Evolutionary conservation across 2,797 vertebrate genomes (phyloP), one percentile per base, ranked within the genome.

Genomic region (Hyperoplus immaculatus): DNA sequence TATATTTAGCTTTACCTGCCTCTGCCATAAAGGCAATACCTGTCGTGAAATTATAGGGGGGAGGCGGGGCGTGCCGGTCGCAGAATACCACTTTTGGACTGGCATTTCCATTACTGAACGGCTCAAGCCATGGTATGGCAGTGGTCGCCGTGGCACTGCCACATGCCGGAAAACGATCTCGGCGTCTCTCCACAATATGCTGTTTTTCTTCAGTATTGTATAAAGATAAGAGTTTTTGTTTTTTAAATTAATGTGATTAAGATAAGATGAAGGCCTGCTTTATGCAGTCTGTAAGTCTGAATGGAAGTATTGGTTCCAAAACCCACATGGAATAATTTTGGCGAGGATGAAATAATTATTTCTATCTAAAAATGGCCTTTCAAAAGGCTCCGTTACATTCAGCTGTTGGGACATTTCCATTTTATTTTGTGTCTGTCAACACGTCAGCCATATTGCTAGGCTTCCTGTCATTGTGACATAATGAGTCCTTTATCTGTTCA

Each of bases 401-500:
- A 43, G 66, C 69, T 53, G 55, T 78, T 75, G 75, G 16, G 60
- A 55, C 18, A 75, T 77, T 85, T 85, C 60, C 58, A 72, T 74
- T 63, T 78, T 47, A 63, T 83, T 75, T 43, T 69, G 57, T 13
- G 29, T 74, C 70, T 73, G 67, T 84, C 82, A 80, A 66, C 82
- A 81, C 80, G 70, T 89, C 75, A 81, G 56, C 69, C 36, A 73
- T 46, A 74, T 62, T 62, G 75, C 61, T 61, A 68, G 18, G 66
- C 67, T 82, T 88, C 70, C 84, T 88, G 77, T 91, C 81, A 87
- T 74, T 43, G 63, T 46, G 15, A 55, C 70, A 69, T 90, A 89
- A 92, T 89, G 83, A 87, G 72, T 87, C 87, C 87, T 83, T 91
- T 88, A 91, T 91, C 76, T 86, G 42, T 89, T 91, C 86, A 91